Percentiles rank a stretch among this genome's conserved stretches.
Conservation (phyloP, 1,140 invertebrate species). For the Bacillus rossius region DNA sequence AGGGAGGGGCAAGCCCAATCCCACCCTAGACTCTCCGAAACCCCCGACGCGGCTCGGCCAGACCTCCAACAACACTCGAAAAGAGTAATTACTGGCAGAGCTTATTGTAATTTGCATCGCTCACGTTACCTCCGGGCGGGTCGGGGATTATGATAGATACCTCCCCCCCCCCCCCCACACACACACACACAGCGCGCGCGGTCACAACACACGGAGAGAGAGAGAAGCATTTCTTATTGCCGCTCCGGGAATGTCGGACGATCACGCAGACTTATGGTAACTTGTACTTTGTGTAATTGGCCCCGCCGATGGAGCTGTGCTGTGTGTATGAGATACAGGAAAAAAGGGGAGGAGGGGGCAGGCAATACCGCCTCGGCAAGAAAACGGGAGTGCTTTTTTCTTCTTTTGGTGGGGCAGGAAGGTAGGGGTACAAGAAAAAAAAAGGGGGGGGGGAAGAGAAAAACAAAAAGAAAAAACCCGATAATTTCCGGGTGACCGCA, state of each 20-base stretch:
- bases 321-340: neutral
- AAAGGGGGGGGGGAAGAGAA: slow-evolving; percentile 13
- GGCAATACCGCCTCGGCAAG: slow-evolving; percentile 21
- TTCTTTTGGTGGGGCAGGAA: slow-evolving; percentile 31
- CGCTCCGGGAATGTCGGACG: slow-evolving; percentile 12
- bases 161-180: neutral
- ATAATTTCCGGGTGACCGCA: too few relatives aligned
- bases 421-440: slow-evolving; percentile 11
- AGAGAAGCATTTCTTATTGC: too few relatives aligned
- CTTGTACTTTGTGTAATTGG: slow-evolving; percentile 21
- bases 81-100: slow-evolving; percentile 20
- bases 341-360: slow-evolving; percentile 12
- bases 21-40: too few relatives aligned
- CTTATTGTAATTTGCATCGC: slow-evolving; percentile 22
- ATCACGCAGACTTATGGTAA: slow-evolving; percentile 19
- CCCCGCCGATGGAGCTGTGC: slow-evolving; percentile 1
- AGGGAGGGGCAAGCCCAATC: too few relatives aligned
- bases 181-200: neutral
- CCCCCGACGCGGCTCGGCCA: too few relatives aligned
- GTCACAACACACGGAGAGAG: neutral
- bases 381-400: slow-evolving; percentile 40
- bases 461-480: slow-evolving; percentile 9
- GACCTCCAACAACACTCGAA: neutral
- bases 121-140: slow-evolving; percentile 18
- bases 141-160: slow-evolving; percentile 11